These are phyloP conservation scores for Odontamblyopus lacepedii DNA, from an alignment of 2,797 vertebrate genomes.

Conservation along the genomic window DNA sequence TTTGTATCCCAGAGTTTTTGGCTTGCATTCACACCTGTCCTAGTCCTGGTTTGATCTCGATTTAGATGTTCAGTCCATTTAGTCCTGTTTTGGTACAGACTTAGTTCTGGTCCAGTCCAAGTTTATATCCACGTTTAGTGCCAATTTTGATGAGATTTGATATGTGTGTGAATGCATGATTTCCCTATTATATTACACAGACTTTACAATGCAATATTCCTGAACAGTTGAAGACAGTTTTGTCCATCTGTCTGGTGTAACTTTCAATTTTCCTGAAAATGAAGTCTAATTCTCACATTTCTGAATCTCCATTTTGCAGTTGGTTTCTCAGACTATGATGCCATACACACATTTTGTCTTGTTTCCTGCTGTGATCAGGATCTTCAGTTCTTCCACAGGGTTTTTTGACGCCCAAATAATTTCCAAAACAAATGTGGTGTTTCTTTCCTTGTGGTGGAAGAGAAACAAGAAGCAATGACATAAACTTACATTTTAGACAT, in stretches of 20 bases:
- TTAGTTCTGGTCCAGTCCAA: neutral
- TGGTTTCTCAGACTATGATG: constrained; percentile 7
- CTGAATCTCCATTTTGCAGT: neutral
- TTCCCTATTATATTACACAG: too few species aligned
- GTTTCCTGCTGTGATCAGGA: neutral
- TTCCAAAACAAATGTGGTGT: neutral
- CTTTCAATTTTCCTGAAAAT: neutral
- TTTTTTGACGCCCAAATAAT: neutral
- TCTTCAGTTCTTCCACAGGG: neutral
- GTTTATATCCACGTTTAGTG: neutral
- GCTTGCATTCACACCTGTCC: too few species aligned
- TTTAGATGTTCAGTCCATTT: neutral
- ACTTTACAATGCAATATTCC: too few species aligned
- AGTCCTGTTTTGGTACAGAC: neutral
- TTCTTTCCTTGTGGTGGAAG: neutral
- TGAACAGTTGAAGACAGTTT: neutral
- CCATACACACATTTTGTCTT: neutral
- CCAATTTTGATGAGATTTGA: neutral
- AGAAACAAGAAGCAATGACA: neutral
- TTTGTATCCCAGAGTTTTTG: too few species aligned
- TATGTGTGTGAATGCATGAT: too few species aligned
- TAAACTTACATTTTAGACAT: neutral
- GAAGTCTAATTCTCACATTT: neutral
- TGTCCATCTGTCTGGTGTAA: neutral
- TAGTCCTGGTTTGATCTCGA: neutral